Evolutionary conservation across 2,888 invertebrate genomes (phyloP).

Genomic region (Halictus quadricinctus): DNA sequence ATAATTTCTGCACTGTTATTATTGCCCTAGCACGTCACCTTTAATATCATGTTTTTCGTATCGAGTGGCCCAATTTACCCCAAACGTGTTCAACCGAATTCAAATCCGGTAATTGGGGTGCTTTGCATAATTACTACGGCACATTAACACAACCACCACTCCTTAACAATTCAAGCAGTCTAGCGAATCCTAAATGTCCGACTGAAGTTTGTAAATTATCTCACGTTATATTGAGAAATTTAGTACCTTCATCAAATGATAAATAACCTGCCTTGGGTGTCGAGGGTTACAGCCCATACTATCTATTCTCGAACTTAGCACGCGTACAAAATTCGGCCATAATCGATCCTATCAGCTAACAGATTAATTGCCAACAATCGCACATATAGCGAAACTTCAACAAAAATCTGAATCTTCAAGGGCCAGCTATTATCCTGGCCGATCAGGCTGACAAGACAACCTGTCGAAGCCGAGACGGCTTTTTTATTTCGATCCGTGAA

Average conservation of each 20-base stretch:
- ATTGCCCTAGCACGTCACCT: neutral
- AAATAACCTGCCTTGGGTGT: neutral
- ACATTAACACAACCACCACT: neutral
- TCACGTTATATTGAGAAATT: neutral
- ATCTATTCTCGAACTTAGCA: neutral
- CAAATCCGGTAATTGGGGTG: neutral
- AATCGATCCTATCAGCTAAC: neutral
- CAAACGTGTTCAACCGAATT: neutral
- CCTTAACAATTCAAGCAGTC: conserved; percentile 5
- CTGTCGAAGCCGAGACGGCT: neutral
- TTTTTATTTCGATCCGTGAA: neutral
- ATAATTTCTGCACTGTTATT: neutral
- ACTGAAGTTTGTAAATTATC: neutral
- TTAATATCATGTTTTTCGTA: neutral
- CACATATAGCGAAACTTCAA: neutral
- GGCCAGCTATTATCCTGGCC: neutral
- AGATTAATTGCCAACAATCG: neutral
- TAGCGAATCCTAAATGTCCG: neutral
- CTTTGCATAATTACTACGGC: neutral
- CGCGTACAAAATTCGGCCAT: neutral
- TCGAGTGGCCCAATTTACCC: neutral
- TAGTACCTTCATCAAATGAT: neutral
- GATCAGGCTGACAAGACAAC: neutral
- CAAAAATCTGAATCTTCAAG: neutral
- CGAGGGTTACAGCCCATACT: neutral